phyloP scores from a whole-genome alignment of 2,888 invertebrate species.

The Drosophila rubida region DNA sequence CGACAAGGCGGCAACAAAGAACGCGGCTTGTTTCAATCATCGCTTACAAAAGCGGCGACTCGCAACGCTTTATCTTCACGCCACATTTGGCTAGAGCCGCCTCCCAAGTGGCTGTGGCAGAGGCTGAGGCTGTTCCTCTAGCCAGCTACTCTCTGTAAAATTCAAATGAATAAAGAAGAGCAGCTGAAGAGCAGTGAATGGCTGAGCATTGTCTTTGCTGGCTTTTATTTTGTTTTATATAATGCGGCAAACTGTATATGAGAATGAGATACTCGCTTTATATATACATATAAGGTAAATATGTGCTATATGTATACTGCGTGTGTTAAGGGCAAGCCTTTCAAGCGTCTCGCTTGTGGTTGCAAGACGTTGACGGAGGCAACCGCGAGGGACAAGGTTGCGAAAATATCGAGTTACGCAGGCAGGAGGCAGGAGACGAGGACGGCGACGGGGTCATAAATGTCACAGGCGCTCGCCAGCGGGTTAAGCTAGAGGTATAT shows the following conservation, averaged over 20 bases:
- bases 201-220: conserved; percentile 57
- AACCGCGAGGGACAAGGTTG: conserved; percentile 73
- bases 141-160: not conserved
- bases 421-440: conserved; percentile 48
- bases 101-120: conserved; percentile 11
- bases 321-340: conserved; percentile 57
- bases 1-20: conserved; percentile 46
- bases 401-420: conserved; percentile 66
- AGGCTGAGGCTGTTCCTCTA: too few species aligned
- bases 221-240: conserved; percentile 3
- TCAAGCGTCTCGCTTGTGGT: conserved; percentile 56
- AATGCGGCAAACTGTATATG: conserved; percentile 2
- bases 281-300: not conserved
- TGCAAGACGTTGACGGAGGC: conserved; percentile 6
- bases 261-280: conserved; percentile 3
- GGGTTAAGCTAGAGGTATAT: conserved; percentile 32
- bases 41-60: conserved; percentile 23
- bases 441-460: not conserved
- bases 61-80: conserved; percentile 66
- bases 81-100: conserved; percentile 63
- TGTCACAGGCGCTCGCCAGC: conserved; percentile 21
- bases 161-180: conserved; percentile 12
- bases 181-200: conserved; percentile 51
- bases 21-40: conserved; percentile 41
- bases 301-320: conserved; percentile 22